Base-by-base conservation (phyloP, 2,797 vertebrate species). In the Pangasius macronema region DNA sequence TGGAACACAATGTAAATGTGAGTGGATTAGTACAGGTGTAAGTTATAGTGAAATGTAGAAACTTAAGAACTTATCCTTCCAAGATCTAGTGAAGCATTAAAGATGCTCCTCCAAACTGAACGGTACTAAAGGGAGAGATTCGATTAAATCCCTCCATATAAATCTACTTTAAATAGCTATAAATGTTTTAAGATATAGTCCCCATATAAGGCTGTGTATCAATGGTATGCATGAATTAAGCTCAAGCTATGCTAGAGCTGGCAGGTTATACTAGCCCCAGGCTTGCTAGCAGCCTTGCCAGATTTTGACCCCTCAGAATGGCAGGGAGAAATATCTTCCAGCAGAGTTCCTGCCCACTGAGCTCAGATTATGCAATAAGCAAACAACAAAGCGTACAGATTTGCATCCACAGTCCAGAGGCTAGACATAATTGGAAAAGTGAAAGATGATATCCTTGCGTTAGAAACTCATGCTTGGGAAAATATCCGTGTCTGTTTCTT, bases 261-360 rank as follows among this genome's bases (percentile, higher is more conserved):
- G 89, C 89, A 87, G 86, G 77, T 86, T 67, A 77, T 65, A 83
- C 46, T 65, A 51, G 83, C 85, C 89, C 68, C 67, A 72, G 84
- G 85, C 53, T 67, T 72, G 65, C 83, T 68, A 82, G 86, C 22
- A 87, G 57, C 73, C 36, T 75, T 82, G 83, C 33, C 77, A 65
- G 42, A 22, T 59, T 77, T 55, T 73, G 79, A 89, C 86, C 84
- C 68, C 36, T 73, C 55, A 80, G 39, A 85, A 86, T 61, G 70
- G 53, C 49, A 49, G 46, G 27, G 53, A 82, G 67, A 85, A 85
- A 88, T 80, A 61, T 67, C 59, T 83, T 83, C n/a, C 27, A 51
- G 61, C 61, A 33, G 30, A 53, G 51, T 30, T 51, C 24, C 27
- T 80, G 72, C 65, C 39, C 57, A 82, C 67, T 24, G 24, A 55